phyloP scores from a whole-genome alignment of 2,113 vertebrate genomes.

The Scartelaos histophorus region DNA sequence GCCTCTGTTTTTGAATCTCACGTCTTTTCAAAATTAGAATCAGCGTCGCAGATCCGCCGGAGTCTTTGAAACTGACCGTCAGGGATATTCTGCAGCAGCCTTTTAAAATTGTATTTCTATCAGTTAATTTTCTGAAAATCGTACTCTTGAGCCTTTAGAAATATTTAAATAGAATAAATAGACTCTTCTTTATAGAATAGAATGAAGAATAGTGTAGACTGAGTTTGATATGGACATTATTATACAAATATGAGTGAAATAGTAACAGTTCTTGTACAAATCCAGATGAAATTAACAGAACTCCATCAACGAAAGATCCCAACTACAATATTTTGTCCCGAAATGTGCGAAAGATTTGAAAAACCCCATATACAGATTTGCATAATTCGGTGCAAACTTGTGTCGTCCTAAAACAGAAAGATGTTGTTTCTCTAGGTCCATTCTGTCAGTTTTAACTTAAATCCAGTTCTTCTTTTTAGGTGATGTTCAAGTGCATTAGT shows the following conservation, averaged over 20 bases:
- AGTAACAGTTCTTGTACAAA: background rate
- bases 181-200: background rate
- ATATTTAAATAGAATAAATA: background rate
- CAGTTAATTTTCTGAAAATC: no score
- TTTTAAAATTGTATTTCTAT: background rate
- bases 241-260: background rate
- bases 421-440: background rate
- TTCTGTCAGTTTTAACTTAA: background rate
- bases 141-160: background rate
- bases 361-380: no score
- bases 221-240: background rate
- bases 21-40: background rate
- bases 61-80: background rate
- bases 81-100: background rate
- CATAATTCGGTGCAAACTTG: background rate
- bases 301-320: background rate
- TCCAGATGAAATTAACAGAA: background rate
- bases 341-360: no score
- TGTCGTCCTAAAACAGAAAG: background rate
- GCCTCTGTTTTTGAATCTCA: background rate
- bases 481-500: background rate
- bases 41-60: background rate
- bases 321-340: background rate
- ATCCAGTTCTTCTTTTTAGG: background rate
- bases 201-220: no score